phyloP scores from a whole-genome alignment of 2,797 vertebrate genomes.

The Argentina silus region DNA sequence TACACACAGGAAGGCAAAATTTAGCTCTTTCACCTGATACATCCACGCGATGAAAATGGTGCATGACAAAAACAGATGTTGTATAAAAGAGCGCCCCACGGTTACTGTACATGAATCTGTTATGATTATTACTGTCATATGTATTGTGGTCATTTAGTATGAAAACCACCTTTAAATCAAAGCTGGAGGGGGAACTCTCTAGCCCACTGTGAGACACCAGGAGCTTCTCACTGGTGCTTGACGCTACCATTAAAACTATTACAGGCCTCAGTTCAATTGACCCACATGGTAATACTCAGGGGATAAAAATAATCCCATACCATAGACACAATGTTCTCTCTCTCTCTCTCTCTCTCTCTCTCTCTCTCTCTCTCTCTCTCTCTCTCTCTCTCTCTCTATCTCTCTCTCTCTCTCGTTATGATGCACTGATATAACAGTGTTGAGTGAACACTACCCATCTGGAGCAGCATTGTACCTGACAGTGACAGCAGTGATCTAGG shows the following conservation, averaged over 20 bases:
- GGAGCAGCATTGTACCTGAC: too few species aligned
- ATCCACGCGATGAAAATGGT: not conserved
- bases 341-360: not conserved
- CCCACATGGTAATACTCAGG: constrained; percentile 21
- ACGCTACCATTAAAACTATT: constrained; percentile 17
- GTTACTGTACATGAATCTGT: not conserved
- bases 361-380: not conserved
- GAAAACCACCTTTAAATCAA: constrained; percentile 20
- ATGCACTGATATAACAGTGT: not conserved
- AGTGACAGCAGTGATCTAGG: too few species aligned
- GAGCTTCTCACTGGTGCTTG: constrained; percentile 20
- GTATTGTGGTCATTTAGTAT: constrained; percentile 11
- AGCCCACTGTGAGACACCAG: constrained; percentile 15
- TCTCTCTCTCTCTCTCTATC: too few species aligned
- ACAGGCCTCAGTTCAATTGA: constrained; percentile 11
- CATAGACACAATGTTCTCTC: not conserved
- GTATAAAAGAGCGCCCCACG: not conserved
- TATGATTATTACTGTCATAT: not conserved
- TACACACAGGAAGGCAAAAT: not conserved
- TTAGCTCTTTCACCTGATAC: not conserved
- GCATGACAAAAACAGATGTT: not conserved
- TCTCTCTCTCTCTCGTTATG: too few species aligned
- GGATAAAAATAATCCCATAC: constrained; percentile 9
- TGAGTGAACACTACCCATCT: too few species aligned
- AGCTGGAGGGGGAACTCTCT: constrained; percentile 16